Base-by-base conservation (phyloP, 2,113 vertebrate species). In the Sylvia atricapilla region DNA sequence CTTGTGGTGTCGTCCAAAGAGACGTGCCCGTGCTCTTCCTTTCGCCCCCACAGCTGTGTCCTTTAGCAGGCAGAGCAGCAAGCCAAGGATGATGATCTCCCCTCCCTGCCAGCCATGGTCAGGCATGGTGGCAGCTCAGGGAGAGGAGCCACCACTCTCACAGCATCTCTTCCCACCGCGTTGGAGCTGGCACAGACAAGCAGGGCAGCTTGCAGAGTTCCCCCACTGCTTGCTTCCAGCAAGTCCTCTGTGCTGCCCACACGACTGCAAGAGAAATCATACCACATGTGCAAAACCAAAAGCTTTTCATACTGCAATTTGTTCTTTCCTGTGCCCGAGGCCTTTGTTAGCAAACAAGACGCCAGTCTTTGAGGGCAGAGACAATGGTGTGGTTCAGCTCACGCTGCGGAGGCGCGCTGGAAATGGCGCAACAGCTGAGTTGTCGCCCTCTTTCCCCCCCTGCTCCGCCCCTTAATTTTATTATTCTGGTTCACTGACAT, bases 271-370 rank as follows among this genome's bases (percentile, higher is more conserved):
- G 44, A 86, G 76, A 72, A 92, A 56, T 84, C 35, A 15, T 16
- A 60, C 79, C 78, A 56, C 72, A 15, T 74, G 63, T 49, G 35
- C 47, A 68, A 74, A 96, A 55, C 49, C 9, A 1, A 95, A 93
- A 90, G 83, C 68, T 96, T 93, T 92, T 75, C 64, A 33, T 59
- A 11, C 52, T 63, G 56, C 55, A 75, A 2, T 96, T 89, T 89
- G 62, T 72, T 90, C 83, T 78, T 88, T 89, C 76, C 86, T 88
- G 13, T 1, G 11, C 93, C 76, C 1, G 1, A 87, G 88, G 79
- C 69, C 83, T 94, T 90, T 94, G 90, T 93, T 84, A 77, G 68
- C 76, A 41, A 95, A 96, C 94, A 96, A 91, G 93, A 83, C 2
- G 1, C 59, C 88, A 92, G 83, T 93, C 88, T 94, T 68, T 78